Evolutionary conservation across 2,888 invertebrate species (phyloP).

Genomic region (Drosophila flavopinicola): DNA sequence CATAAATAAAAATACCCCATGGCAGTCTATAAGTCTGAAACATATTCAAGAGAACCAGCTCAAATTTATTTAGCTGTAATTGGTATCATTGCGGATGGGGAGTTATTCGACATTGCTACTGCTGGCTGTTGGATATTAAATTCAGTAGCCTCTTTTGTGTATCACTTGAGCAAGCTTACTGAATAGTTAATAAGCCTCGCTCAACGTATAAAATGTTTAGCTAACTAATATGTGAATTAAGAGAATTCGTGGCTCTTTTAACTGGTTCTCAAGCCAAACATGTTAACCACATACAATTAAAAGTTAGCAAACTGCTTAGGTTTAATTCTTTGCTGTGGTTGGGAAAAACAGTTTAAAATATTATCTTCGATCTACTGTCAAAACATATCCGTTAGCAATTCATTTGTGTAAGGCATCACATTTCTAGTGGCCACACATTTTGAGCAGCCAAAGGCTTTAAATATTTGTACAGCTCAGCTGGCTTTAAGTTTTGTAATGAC

Average conservation of each 20-base stretch:
- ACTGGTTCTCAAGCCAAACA: too few relatives aligned
- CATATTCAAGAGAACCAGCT: constrained; percentile 22
- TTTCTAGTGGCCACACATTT: background rate
- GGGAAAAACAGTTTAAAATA: too few relatives aligned
- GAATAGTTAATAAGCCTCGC: too few relatives aligned
- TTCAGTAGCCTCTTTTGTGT: constrained; percentile 37
- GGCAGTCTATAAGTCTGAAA: background rate
- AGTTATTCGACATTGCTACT: constrained; percentile 5
- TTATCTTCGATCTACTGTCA: background rate
- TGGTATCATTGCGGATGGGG: constrained; percentile 27
- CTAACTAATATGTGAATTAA: too few relatives aligned
- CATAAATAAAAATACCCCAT: constrained; percentile 59
- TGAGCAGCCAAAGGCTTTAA: constrained; percentile 52
- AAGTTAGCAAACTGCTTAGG: background rate
- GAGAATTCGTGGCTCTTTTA: too few relatives aligned
- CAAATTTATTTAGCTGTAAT: constrained; percentile 24
- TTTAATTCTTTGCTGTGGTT: background rate
- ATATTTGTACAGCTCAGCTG: constrained; percentile 6
- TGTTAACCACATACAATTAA: too few relatives aligned
- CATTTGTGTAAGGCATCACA: background rate
- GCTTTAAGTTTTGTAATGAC: constrained; percentile 31
- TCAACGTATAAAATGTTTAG: too few relatives aligned
- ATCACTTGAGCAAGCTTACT: too few relatives aligned
- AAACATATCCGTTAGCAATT: too few relatives aligned
- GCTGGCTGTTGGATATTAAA: constrained; percentile 34